phyloP scores from a whole-genome alignment of 1,140 invertebrate genomes.

The Saccostrea cuccullata region DNA sequence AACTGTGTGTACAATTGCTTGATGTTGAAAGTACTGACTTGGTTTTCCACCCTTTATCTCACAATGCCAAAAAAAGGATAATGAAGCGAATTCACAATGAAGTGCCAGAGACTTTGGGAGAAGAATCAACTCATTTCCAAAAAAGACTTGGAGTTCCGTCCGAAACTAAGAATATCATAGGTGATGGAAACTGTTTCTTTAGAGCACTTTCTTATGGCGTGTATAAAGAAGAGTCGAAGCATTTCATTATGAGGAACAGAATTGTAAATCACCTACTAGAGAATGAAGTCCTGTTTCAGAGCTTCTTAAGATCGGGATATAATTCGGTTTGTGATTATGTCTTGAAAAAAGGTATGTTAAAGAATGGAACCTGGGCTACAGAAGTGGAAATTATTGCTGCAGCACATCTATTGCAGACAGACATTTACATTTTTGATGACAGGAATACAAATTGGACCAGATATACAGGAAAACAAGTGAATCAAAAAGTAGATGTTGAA shows the following conservation, averaged over 20 bases:
- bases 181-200: constrained; percentile 46
- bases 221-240: not conserved
- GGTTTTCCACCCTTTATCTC: not conserved
- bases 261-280: constrained; percentile 22
- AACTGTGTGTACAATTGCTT: not conserved
- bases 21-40: not conserved
- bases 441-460: not conserved
- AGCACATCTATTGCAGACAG: constrained; percentile 34
- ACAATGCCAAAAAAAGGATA: not conserved
- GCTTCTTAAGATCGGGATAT: constrained; percentile 44
- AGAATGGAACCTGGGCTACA: constrained; percentile 43
- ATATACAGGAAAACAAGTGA: constrained; percentile 31
- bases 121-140: not conserved
- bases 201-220: constrained; percentile 32
- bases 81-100: not conserved
- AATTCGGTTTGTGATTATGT: constrained; percentile 27
- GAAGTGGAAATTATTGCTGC: constrained; percentile 46
- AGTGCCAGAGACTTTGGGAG: not conserved
- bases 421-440: constrained; percentile 38
- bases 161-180: constrained; percentile 22
- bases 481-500: not conserved
- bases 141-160: not conserved
- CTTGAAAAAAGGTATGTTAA: constrained; percentile 38
- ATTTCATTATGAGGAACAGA: not conserved
- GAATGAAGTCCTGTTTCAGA: constrained; percentile 2